Conservation (phyloP, 1,140 invertebrate genomes). For the Pseudoatta argentina region DNA sequence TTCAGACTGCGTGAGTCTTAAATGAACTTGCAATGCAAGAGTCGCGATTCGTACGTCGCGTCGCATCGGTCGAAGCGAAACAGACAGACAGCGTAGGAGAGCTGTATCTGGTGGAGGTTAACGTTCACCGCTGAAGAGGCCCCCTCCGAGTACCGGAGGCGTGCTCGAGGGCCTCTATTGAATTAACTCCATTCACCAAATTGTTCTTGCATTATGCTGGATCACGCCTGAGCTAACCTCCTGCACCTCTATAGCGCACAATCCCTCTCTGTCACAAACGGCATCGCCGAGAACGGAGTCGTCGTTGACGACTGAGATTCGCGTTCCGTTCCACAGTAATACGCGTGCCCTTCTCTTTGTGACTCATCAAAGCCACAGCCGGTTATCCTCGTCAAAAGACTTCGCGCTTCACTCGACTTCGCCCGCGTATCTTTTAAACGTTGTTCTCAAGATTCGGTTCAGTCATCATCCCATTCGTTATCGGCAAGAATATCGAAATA, state of each 20-base stretch:
- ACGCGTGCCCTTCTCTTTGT: conserved; percentile 50
- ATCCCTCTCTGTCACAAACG: conserved; percentile 70
- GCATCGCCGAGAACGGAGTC: conserved; percentile 48
- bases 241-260: conserved; percentile 49
- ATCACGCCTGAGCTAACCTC: conserved; percentile 76
- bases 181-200: conserved; percentile 81
- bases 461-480: conserved; percentile 17
- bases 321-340: conserved; percentile 36
- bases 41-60: conserved; percentile 47
- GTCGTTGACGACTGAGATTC: conserved; percentile 73
- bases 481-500: conserved; percentile 54
- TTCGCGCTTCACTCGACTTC: background rate
- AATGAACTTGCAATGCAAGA: conserved; percentile 63
- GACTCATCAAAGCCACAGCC: conserved; percentile 50
- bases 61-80: conserved; percentile 6
- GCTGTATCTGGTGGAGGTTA: conserved; percentile 65
- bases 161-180: conserved; percentile 78
- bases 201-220: conserved; percentile 80
- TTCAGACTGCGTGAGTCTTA: conserved; percentile 52
- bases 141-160: conserved; percentile 69
- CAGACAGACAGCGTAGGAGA: conserved; percentile 58
- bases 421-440: conserved; percentile 22
- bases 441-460: conserved; percentile 28
- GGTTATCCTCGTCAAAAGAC: conserved; percentile 48
- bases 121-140: conserved; percentile 70